Base-by-base conservation (phyloP, 2,113 vertebrate species). In the Periophthalmodon schlosseri region DNA sequence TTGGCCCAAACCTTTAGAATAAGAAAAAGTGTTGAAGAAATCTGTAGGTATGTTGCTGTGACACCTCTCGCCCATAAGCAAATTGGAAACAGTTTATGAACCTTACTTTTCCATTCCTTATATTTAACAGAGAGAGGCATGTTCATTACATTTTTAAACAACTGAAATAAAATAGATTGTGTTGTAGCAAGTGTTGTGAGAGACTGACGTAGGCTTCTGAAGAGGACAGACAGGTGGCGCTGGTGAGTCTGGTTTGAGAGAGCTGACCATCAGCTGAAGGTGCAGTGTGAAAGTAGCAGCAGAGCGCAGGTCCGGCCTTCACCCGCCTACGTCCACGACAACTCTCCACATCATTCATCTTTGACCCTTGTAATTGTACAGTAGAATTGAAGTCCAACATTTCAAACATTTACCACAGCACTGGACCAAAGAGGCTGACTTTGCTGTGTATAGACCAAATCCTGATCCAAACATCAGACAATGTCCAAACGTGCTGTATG, bases 241-340 rank as follows among this genome's bases (percentile, higher is more conserved):
- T 57, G 54, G n/a, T 23, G 54, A 56, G 57, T 60, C 57, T 58
- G 50, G 50, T 52, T 52, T 23, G 21, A 5, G 21, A 57, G 10
- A 57, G 56, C 56, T 11, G 56, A 58, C n/a, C 57, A 23, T 11
- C 57, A 60, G 57, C 57, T 60, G 23, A 28, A 60, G 57, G 57
- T 60, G 13, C 57, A 60, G 23, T 60, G 57, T 60, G 23, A 60
- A 60, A 60, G 21, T 60, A 60, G 57, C 57, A 60, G 57, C 57
- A 60, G 57, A 60, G 23, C 20, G 21, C 21, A 58, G 56, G n/a
- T 58, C 23, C 57, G 23, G 21, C 57, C 56, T 58, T 44, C 39
- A 44, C 39, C 54, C 21, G 8, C 54, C 20, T n/a, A 23, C 54
- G n/a, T 57, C 11, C 54, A 57, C 20, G 10, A 2, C 9, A 4